A percentile compares a stretch with the other conserved stretches of the same genome.
phyloP scores from a whole-genome alignment of 2,888 invertebrate species.

The Blastobasis adustella region DNA sequence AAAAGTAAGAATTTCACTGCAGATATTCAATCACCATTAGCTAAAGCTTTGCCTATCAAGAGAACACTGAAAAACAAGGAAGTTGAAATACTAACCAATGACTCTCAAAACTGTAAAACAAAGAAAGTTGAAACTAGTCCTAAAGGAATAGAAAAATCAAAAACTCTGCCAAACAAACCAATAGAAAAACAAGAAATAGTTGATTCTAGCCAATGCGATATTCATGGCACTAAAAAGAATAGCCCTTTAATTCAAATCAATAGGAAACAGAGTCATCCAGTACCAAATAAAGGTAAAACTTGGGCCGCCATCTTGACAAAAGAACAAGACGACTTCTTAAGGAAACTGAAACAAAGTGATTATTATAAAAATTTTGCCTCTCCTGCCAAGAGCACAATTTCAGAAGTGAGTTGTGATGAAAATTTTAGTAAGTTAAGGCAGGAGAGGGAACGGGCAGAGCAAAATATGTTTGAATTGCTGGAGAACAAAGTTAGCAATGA shows the following conservation, averaged over 20 bases:
- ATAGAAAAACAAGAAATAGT: not conserved
- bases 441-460: conserved; percentile 75
- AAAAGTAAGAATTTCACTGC: conserved; percentile 26
- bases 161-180: not conserved
- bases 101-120: conserved; percentile 12
- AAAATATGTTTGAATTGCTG: conserved; percentile 84
- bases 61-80: conserved; percentile 11
- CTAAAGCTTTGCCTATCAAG: too few species aligned
- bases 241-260: conserved; percentile 18
- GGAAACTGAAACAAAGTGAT: conserved; percentile 58
- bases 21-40: conserved; percentile 13
- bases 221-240: conserved; percentile 9
- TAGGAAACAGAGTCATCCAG: conserved; percentile 55
- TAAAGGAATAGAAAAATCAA: conserved; percentile 12
- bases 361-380: conserved; percentile 63
- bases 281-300: conserved; percentile 52
- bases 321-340: conserved; percentile 62
- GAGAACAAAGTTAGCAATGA: conserved; percentile 83
- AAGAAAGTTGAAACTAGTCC: conserved; percentile 13
- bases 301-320: conserved; percentile 62
- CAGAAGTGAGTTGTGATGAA: conserved; percentile 53
- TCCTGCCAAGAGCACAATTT: conserved; percentile 51
- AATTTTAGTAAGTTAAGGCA: conserved; percentile 33
- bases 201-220: conserved; percentile 2
- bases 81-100: conserved; percentile 4